Base-by-base conservation (phyloP, 2,113 vertebrate species). In the Eubucco bourcierii region DNA sequence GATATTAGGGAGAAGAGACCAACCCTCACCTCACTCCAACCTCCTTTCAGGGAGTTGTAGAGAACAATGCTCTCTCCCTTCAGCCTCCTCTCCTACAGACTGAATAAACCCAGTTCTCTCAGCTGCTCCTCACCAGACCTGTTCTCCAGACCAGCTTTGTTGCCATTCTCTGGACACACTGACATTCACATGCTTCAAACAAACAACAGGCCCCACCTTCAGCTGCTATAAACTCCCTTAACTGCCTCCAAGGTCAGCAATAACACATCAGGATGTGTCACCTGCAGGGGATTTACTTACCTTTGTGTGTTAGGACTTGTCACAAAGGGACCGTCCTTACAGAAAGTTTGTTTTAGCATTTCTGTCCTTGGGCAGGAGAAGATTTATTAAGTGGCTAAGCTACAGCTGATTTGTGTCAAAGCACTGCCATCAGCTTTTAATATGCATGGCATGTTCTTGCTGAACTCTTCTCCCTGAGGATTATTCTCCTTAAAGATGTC, bases 381-480 rank as follows among this genome's bases (percentile, higher is more conserved):
- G 73, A 77, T 56, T 63, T 11, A 55, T 39, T 33, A 9, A 1
- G 21, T 9, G 53, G 63, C 46, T 63, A 37, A 70, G 75, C 31
- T 75, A 21, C 28, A 19, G 39, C 3, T 80, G 46, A 67, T 58
- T 34, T 60, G 55, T 74, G 72, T 64, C 59, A 87, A 55, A 82
- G 56, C 39, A 73, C 15, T 56, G 61, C 59, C 52, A 71, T 47
- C 72, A 87, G 80, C n/a, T 94, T 94, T 82, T 64, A 80, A 87
- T 15, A 31, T 64, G 71, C 64, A 12, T 2, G 10, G 41, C 64
- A 80, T 39, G 21, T 64, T 78, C 52, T 46, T 60, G 75, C 31
- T 66, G 73, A 91, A 74, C 64, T 56, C 34, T 12, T n/a, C 25
- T 70, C 79, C n/a, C 50, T 0, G 5, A 83, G 73, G 84, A 72